phyloP scores from a whole-genome alignment of 2,113 vertebrate species.

The Collichthys lucidus region DNA sequence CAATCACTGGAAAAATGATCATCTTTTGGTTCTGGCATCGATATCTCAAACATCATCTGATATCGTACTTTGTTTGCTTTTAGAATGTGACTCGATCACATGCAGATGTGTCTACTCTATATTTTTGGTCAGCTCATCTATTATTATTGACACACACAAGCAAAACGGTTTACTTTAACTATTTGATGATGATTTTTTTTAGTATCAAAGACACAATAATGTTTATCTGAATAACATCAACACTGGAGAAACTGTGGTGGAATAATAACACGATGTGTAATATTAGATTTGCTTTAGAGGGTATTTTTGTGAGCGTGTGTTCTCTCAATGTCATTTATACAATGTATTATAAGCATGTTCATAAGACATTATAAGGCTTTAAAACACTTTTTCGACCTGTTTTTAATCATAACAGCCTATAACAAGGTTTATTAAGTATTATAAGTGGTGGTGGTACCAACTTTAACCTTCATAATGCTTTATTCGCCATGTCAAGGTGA shows the following conservation, averaged over 20 bases:
- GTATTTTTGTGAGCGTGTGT: not conserved
- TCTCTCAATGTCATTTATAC: no score
- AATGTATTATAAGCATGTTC: no score
- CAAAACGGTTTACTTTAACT: constrained; percentile 23
- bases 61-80: constrained; percentile 65
- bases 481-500: no score
- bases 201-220: constrained; percentile 4
- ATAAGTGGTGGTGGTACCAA: no score
- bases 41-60: constrained; percentile 48
- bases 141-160: constrained; percentile 22
- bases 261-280: constrained; percentile 21
- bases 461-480: no score
- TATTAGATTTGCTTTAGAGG: constrained; percentile 21
- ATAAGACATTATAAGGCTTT: no score
- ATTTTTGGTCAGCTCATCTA: constrained; percentile 31
- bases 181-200: constrained; percentile 34
- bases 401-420: no score
- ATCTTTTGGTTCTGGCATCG: constrained; percentile 49
- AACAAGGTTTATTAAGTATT: no score
- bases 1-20: constrained; percentile 65
- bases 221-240: constrained; percentile 27
- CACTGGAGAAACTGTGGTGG: constrained; percentile 18
- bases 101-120: constrained; percentile 46
- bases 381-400: no score
- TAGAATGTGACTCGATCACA: constrained; percentile 57